phyloP scores from a whole-genome alignment of 2,888 invertebrate species.

The Hesperia comma region DNA sequence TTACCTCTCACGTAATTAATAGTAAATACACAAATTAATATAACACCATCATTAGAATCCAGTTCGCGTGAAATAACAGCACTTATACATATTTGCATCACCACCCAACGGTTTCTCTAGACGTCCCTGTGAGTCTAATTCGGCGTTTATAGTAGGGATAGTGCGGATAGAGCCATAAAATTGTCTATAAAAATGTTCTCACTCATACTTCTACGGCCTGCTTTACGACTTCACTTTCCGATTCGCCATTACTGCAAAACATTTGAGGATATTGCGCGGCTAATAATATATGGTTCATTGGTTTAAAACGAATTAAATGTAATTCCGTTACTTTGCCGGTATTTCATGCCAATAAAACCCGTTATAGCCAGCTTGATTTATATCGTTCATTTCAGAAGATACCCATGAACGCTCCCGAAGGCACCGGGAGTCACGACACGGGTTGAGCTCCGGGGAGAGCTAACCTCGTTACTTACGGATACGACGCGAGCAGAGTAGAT shows the following conservation, averaged over 20 bases:
- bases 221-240: slow-evolving; percentile 64
- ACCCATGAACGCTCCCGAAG: slow-evolving; percentile 72
- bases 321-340: slow-evolving; percentile 48
- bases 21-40: too few species aligned
- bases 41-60: not conserved
- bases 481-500: slow-evolving; percentile 62
- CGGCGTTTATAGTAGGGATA: slow-evolving; percentile 73
- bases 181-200: slow-evolving; percentile 70
- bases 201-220: slow-evolving; percentile 63
- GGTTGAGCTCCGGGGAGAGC: slow-evolving; percentile 52
- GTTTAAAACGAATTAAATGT: slow-evolving; percentile 55
- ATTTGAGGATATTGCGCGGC: slow-evolving; percentile 39
- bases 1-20: too few species aligned
- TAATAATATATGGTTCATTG: slow-evolving; percentile 33
- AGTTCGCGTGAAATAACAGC: slow-evolving; percentile 59
- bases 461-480: slow-evolving; percentile 73
- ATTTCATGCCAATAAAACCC: slow-evolving; percentile 70
- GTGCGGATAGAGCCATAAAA: slow-evolving; percentile 74
- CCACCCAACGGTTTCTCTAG: slow-evolving; percentile 68
- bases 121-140: slow-evolving; percentile 57
- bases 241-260: slow-evolving; percentile 56
- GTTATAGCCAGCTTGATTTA: slow-evolving; percentile 67
- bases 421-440: slow-evolving; percentile 71
- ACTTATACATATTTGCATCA: slow-evolving; percentile 66
- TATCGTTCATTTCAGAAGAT: slow-evolving; percentile 71